These are phyloP conservation scores for Grammomys surdaster DNA, from an alignment of 2,113 vertebrate genomes.

Conservation along the genomic window DNA sequence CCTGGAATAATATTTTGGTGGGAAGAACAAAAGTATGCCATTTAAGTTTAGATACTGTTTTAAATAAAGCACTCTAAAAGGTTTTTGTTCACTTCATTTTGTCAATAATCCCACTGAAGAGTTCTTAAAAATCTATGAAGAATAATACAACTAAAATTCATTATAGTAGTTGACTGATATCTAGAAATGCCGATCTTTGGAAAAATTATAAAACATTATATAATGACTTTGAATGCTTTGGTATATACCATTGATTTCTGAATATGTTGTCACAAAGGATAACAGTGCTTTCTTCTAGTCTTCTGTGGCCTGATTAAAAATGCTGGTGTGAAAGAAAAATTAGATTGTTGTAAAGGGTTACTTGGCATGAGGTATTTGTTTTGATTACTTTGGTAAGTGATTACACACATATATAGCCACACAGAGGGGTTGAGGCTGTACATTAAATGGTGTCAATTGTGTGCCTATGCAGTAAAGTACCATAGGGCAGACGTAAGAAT, in stretches of 20 bases:
- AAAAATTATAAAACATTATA: not conserved
- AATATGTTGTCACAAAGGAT: not conserved
- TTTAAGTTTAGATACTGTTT: not conserved
- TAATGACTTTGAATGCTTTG: not conserved
- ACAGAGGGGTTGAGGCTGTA: not conserved
- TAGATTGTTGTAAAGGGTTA: not conserved
- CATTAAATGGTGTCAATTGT: not conserved
- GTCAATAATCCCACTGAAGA: not conserved
- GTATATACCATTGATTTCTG: not conserved
- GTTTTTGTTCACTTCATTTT: not conserved
- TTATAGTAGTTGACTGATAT: not conserved
- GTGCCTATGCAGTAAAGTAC: not conserved
- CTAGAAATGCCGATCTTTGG: not conserved
- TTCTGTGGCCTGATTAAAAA: not conserved
- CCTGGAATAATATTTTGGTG: slow-evolving; percentile 79
- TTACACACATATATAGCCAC: not conserved
- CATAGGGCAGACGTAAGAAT: not conserved
- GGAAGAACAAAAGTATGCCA: slow-evolving; percentile 8
- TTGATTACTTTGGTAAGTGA: not conserved
- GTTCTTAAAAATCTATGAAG: not conserved
- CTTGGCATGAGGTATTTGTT: not conserved
- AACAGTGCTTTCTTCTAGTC: not conserved
- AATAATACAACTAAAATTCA: not conserved
- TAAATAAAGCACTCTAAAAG: not conserved
- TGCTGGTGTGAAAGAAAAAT: not conserved